Evolutionary conservation across 2,113 vertebrate genomes (phyloP), one percentile per base, ranked within the genome.

Genomic region (Tachysurus fulvidraco): DNA sequence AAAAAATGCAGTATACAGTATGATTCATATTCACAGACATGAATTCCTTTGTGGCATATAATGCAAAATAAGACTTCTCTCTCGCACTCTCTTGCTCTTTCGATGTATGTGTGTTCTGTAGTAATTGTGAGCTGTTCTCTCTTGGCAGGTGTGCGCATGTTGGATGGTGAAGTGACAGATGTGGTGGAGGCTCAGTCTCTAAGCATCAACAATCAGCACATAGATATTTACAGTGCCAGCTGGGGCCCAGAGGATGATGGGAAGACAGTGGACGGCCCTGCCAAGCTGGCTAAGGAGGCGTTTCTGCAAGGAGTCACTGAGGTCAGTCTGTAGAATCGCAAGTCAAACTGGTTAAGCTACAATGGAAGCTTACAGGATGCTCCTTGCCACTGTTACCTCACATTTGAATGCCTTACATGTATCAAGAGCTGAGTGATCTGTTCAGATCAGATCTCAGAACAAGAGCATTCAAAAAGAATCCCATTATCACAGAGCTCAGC

Each of bases 111-210:
- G 83, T 87, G 36, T 57, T 79, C 84, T 81, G n/a, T 55, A 65
- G 14, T 5, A 79, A 52, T 85, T 81, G 54, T 86, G 46, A 50
- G 19, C 8, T 83, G 65, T 86, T 30, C n/a, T 16, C 83, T 88
- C 41, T 25, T 88, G 21, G 81, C 92, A 99, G 98, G 98, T 69
- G 98, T 99, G 89, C 97, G 98, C 74, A 99, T 99, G 98, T 92
- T 99, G 94, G 98, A 99, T 10, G 98, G 98, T 28, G 98, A 99
- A 91, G 98, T 99, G 93, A 99, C 98, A 0, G 98, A 99, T 19
- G 95, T 97, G 0, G 98, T 99, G 87, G 98, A 99, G 91, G 98
- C 98, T 9, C 96, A 96, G 89, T 99, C 98, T 5, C 94, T 99
- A 55, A 97, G 98, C 88, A 95, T 99, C 83, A 99, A 98, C 85